phyloP scores from a whole-genome alignment of 2,113 vertebrate species.

The Corynorhinus townsendii region DNA sequence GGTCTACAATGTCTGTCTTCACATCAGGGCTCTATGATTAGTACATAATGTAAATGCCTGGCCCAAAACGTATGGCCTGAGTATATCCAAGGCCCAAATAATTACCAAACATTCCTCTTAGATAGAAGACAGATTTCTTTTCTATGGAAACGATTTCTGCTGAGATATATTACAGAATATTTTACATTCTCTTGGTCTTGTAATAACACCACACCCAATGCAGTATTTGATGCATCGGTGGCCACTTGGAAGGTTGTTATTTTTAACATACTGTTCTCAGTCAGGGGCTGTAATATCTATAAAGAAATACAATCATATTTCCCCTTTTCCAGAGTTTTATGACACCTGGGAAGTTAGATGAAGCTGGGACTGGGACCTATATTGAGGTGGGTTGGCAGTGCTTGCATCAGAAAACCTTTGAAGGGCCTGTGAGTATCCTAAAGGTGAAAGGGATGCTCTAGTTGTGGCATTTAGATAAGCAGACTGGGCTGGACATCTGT shows the following conservation, averaged over 20 bases:
- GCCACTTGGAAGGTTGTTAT: slow-evolving; percentile 35
- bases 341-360: background rate
- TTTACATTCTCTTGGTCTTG: slow-evolving; percentile 72
- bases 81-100: slow-evolving; percentile 71
- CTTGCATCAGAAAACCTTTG: background rate
- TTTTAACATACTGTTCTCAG: slow-evolving; percentile 32
- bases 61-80: slow-evolving; percentile 47
- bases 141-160: slow-evolving; percentile 57
- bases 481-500: background rate
- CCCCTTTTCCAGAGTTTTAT: slow-evolving; percentile 5
- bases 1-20: background rate
- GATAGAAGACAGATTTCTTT: slow-evolving; percentile 75
- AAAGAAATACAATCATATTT: background rate
- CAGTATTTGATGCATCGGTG: slow-evolving; percentile 31
- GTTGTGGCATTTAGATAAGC: slow-evolving; percentile 5
- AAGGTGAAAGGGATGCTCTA: background rate
- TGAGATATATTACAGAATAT: slow-evolving; percentile 65
- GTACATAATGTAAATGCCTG: slow-evolving; percentile 51
- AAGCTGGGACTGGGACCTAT: background rate
- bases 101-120: slow-evolving; percentile 72
- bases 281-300: background rate
- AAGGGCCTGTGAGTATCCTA: background rate
- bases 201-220: slow-evolving; percentile 70
- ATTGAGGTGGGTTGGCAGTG: background rate
- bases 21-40: background rate